Conservation (phyloP, 2,113 vertebrate species). For the Pavo muticus region DNA sequence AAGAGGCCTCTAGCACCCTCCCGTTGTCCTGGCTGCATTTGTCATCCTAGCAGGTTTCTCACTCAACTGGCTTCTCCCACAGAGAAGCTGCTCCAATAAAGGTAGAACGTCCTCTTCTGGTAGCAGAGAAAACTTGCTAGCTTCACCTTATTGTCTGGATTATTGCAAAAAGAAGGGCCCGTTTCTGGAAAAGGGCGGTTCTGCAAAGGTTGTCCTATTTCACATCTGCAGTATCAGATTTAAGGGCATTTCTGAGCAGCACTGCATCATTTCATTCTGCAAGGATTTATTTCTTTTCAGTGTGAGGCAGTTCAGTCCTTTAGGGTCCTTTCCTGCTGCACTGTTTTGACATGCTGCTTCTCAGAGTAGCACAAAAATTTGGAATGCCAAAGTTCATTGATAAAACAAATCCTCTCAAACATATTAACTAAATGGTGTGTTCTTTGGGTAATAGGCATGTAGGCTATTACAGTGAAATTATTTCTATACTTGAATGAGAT, state of each 20-base stretch:
- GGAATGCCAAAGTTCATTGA: background rate
- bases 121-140: conserved; percentile 5
- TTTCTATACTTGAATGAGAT: background rate
- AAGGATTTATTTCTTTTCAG: background rate
- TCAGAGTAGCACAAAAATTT: background rate
- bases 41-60: background rate
- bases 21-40: background rate
- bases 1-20: background rate
- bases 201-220: background rate
- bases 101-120: conserved; percentile 49
- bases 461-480: background rate
- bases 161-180: background rate
- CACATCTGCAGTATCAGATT: background rate
- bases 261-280: background rate
- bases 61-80: background rate
- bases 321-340: background rate
- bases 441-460: background rate
- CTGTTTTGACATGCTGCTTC: background rate
- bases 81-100: background rate
- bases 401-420: background rate
- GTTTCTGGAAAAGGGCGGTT: background rate
- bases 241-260: background rate
- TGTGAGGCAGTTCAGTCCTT: background rate
- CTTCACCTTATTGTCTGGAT: background rate
- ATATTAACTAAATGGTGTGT: background rate